A percentile compares a stretch with the other conserved stretches of the same genome.
Evolutionary conservation across 1,140 invertebrate species (phyloP).

Genomic region (Diabrotica virgifera): DNA sequence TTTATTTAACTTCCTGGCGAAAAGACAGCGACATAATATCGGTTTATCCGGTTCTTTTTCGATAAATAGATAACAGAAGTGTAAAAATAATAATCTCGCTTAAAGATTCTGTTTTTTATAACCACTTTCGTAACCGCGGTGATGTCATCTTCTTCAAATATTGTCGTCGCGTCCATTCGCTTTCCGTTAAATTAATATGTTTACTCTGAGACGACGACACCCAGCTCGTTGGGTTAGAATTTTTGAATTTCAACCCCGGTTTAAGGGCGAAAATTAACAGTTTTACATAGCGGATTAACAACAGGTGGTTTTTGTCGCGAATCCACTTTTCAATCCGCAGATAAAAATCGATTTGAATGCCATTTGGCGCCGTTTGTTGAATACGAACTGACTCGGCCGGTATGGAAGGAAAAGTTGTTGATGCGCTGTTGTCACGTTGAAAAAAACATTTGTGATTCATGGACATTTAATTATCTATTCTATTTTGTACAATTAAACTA

Average conservation of each 20-base stretch:
- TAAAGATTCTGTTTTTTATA: not conserved
- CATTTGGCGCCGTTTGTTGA: not conserved
- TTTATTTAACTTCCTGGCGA: not conserved
- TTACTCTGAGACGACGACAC: not conserved
- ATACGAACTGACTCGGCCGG: not conserved
- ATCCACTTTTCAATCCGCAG: not conserved
- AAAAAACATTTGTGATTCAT: not conserved
- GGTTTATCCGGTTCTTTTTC: not conserved
- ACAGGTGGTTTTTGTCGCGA: not conserved
- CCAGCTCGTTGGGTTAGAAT: not conserved
- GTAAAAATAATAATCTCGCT: too few species aligned
- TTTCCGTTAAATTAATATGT: not conserved
- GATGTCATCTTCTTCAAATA: not conserved
- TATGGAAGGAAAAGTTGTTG: not conserved
- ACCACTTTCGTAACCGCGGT: conserved; percentile 1
- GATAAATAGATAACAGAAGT: not conserved
- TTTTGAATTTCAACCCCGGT: not conserved
- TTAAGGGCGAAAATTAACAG: not conserved
- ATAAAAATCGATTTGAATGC: not conserved
- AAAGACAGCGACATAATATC: not conserved
- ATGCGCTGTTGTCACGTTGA: not conserved
- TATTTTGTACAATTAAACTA: not conserved
- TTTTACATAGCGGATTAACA: not conserved
- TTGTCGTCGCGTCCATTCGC: not conserved
- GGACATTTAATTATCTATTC: not conserved